Base-by-base conservation (phyloP, 2,797 vertebrate genomes). In the Phylloscopus collybita region DNA sequence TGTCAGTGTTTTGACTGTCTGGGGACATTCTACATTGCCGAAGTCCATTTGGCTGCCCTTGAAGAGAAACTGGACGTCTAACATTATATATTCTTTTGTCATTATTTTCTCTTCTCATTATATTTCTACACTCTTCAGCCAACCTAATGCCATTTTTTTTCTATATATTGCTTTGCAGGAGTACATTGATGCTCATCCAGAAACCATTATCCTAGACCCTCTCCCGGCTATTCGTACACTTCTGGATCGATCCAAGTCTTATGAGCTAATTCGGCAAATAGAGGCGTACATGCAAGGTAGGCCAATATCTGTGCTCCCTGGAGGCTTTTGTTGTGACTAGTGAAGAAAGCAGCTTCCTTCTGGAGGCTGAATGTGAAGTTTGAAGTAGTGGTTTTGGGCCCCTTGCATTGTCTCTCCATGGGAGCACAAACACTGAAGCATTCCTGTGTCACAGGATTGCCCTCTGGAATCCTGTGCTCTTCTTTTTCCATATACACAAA, bases 181-280 rank as follows among this genome's bases (percentile, higher is more conserved):
- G 61, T 99, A 99, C 97, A 99, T 99, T 32, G 99, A 99, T 62
- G 98, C 99, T 75, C 99, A 99, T 93, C 99, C 99, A 11, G 99
- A 99, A 98, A 99, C 99, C 82, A 99, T 99, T 36, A 97, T 99
- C 89, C 97, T 99, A 96, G 99, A 99, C 91, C 99, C 99, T 13
- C 98, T 99, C 44, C 99, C 99, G 2, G 99, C 99, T 89, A 99
- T 99, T 95, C 98, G 99, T 66, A 99, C 99, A 1, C 98, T 99
- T 86, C 98, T 99, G 84, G 99, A 99, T 97, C 99, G 99, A 87
- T 99, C 99, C 98, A 99, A 99, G 95, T 99, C 99, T 87, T 99
- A 99, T 3, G 99, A 99, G 95, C 98, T 99, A 54, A 98, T 99
- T 96, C 99, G 99, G 92, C 98, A 98, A 96, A 98, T 99, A 94